Evolutionary conservation across 2,888 invertebrate genomes (phyloP).

Genomic region (Caenorhabditis sp.): DNA sequence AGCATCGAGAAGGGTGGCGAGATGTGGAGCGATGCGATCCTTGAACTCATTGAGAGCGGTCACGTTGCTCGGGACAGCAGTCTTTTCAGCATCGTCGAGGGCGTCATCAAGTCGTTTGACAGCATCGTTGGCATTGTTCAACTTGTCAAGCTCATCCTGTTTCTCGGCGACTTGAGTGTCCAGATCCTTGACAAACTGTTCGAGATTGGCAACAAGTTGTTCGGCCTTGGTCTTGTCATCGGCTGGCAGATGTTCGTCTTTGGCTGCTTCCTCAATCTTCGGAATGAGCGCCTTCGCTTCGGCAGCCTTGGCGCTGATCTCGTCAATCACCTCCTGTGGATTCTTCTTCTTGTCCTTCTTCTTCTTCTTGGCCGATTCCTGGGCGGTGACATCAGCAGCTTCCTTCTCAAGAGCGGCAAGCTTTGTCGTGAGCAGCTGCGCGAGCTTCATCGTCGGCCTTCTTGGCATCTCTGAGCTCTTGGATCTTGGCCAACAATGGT

Average conservation of each 20-base stretch:
- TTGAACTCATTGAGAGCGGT: conserved; percentile 50
- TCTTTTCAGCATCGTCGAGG: conserved; percentile 52
- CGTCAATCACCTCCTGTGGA: conserved; percentile 45
- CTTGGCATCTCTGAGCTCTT: conserved; percentile 57
- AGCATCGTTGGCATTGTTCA: conserved; percentile 48
- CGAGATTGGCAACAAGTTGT: conserved; percentile 34
- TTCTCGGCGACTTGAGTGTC: conserved; percentile 45
- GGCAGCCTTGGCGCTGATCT: conserved; percentile 35
- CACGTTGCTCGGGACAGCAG: conserved; percentile 30
- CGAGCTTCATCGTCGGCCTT: conserved; percentile 11
- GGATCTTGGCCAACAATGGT: conserved; percentile 50
- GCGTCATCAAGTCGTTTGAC: conserved; percentile 56
- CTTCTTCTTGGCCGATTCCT: conserved; percentile 49
- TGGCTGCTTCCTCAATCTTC: conserved; percentile 58
- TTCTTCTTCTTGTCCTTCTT: conserved; percentile 59
- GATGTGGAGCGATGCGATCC: conserved; percentile 33
- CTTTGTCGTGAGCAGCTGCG: conserved; percentile 4
- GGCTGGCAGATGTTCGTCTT: conserved; percentile 50
- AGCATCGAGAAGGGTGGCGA: conserved; percentile 38
- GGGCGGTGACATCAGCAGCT: conserved; percentile 40
- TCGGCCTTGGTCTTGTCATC: conserved; percentile 55
- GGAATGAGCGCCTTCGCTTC: conserved; percentile 54
- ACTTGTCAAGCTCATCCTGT: conserved; percentile 46
- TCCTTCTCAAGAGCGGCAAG: conserved; percentile 44
- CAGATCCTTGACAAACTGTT: conserved; percentile 44